Conservation (phyloP, 2,113 vertebrate species). For the Ophiodon elongatus region DNA sequence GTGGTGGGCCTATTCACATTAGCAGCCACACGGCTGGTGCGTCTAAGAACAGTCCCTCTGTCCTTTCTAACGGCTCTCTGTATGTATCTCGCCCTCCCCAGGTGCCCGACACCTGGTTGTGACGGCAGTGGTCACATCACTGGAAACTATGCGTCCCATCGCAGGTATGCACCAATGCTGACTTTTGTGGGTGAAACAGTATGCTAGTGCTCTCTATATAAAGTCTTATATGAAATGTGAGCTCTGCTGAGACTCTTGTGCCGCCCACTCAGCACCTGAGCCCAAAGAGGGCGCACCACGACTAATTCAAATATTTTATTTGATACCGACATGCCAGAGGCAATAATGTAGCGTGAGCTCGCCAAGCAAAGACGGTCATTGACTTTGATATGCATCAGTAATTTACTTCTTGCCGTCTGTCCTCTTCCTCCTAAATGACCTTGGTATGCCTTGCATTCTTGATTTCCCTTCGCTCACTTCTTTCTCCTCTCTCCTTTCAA, state of each 20-base stretch:
- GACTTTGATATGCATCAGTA: slow-evolving; percentile 73
- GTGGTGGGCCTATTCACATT: background rate
- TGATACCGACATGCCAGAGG: slow-evolving; percentile 64
- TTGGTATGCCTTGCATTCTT: slow-evolving; percentile 78
- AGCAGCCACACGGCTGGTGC: background rate
- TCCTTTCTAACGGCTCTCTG: background rate
- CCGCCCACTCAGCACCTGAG: slow-evolving; percentile 28
- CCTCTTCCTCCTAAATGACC: slow-evolving; percentile 75
- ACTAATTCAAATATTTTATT: slow-evolving; percentile 69
- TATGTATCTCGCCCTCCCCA: slow-evolving; percentile 64
- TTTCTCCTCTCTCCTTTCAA: slow-evolving; percentile 55
- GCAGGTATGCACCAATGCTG: slow-evolving; percentile 87
- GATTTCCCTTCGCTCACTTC: slow-evolving; percentile 80
- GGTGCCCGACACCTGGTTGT: slow-evolving; percentile 98
- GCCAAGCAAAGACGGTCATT: slow-evolving; percentile 55
- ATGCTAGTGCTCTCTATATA: background rate
- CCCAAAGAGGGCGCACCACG: slow-evolving; percentile 23
- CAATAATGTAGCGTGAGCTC: slow-evolving; percentile 54
- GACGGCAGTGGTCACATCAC: slow-evolving; percentile 99
- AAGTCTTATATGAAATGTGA: slow-evolving; percentile 19
- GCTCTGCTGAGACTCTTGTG: slow-evolving; percentile 26
- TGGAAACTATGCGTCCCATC: slow-evolving; percentile 98
- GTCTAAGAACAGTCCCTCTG: background rate
- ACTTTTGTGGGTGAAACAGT: background rate
- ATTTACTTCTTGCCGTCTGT: slow-evolving; percentile 73